Evolutionary conservation across 2,888 invertebrate species (phyloP), one percentile per base, ranked within the genome.

Genomic region (Papilio demoleus): DNA sequence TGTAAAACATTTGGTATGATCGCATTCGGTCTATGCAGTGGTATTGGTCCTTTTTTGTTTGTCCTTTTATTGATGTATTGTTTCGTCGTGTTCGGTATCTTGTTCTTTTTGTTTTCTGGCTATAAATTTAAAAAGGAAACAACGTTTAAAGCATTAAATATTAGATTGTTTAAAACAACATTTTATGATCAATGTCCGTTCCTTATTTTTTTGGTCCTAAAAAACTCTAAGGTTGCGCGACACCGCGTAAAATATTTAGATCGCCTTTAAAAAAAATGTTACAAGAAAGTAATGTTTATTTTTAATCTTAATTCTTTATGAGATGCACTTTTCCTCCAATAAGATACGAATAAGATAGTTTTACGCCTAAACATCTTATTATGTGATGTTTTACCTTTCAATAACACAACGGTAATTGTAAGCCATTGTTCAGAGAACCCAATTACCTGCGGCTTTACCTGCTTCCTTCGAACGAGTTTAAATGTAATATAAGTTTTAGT

Each of bases 21-120:
- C 9, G 85, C 81, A 53, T 80, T 84, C 0, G 82, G 83, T 76
- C 85, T 81, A 68, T 84, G 82, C 0, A 79, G 74, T 1, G 88
- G 88, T 9, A 78, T 82, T 0, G 82, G 75, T 0, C 79, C 73
- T 71, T 80, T 84, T 72, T 79, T 84, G 68, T 74, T 78, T 11
- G 74, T 77, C 64, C 74, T 77, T 74, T 78, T 81, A 64, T 84
- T 84, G n/a, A 71, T 69, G 72, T 82, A 83, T 63, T 84, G 81
- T 42, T 81, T 80, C 70, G 76, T 77, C 60, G 31, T 19, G 34
- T 60, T 40, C 1, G n/a, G 31, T 14, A 80, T 70, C 75, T 82
- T 84, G 17, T 75, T 70, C 71, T 78, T 84, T 69, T 81, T 83
- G 36, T 60, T 68, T 11, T 75, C 73, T 56, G 70, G 76, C 86